Base-by-base conservation (phyloP, 2,113 vertebrate genomes). In the Onychostruthus taczanowskii region DNA sequence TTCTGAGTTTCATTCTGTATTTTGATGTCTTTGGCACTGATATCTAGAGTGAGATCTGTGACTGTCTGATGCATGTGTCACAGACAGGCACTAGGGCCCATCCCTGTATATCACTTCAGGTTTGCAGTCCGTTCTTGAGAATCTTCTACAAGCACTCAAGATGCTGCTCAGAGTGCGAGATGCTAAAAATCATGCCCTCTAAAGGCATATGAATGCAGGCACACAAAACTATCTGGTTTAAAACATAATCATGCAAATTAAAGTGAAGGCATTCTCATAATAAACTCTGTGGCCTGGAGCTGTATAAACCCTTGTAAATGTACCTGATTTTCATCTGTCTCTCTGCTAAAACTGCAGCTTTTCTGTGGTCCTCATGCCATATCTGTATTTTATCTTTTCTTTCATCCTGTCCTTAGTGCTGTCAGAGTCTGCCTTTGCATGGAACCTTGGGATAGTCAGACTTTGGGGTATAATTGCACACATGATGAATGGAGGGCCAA, bases 381-480 rank as follows among this genome's bases (percentile, higher is more conserved):
- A 59, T 83, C 43, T 93, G 90, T 93, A 88, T 88, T 93, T 95
- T 81, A 84, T 75, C 81, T 93, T 88, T 90, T 21, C 47, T 92
- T 96, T 86, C 0, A 4, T 94, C 79, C 56, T 90, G 87, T 89
- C 93, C 67, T 69, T 62, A 82, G 66, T 82, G 41, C 89, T 85
- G 91, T 94, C 74, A 76, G 59, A 83, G 61, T 95, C 84, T 95
- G 69, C 66, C 64, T 93, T 92, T 2, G 0, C 30, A 1, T 31
- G 55, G 53, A 62, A 58, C 70, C 52, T 72, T 26, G 67, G 26
- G 31, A 11, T 49, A 30, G 31, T 72, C 70, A 49, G 61, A 56
- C 55, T 58, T 41, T 22, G 62, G 0, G 1, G 35, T 83, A 22
- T 67, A 21, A 59, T 83, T 76, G 33, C 50, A 76, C 13, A 50